phyloP scores from a whole-genome alignment of 1,140 invertebrate species.

The Metopolophium dirhodum region DNA sequence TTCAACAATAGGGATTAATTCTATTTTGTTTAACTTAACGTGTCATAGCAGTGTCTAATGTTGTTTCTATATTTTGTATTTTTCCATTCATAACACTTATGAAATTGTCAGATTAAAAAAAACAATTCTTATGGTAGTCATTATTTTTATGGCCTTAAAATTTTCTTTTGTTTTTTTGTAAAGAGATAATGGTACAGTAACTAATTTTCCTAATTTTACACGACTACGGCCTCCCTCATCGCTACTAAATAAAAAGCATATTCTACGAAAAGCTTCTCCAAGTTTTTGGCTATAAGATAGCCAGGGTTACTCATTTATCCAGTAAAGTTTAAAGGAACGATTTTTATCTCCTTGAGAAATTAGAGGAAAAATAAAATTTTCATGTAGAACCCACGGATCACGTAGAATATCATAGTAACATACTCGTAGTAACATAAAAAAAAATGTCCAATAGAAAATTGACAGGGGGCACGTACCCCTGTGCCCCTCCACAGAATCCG shows the following conservation, averaged over 20 bases:
- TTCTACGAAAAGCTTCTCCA: slow-evolving; percentile 14
- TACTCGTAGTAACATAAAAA: too few species aligned
- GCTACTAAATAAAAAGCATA: slow-evolving; percentile 17
- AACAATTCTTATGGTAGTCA: slow-evolving; percentile 33
- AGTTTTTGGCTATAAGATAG: slow-evolving; percentile 24
- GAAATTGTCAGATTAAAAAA: slow-evolving; percentile 34
- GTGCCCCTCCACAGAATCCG: too few species aligned
- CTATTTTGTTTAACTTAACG: too few species aligned
- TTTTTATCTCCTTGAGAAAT: too few species aligned
- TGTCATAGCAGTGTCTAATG: slow-evolving; percentile 28
- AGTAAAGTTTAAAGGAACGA: slow-evolving; percentile 37
- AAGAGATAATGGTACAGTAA: slow-evolving; percentile 39
- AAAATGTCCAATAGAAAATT: too few species aligned
- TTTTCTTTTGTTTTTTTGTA: slow-evolving; percentile 38
- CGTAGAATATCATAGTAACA: neutral
- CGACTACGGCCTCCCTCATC: slow-evolving; percentile 33
- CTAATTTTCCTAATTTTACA: slow-evolving; percentile 30
- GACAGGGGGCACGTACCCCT: too few species aligned
- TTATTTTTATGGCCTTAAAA: slow-evolving; percentile 27
- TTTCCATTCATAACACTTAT: slow-evolving; percentile 36
- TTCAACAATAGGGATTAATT: too few species aligned
- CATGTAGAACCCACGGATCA: slow-evolving; percentile 7
- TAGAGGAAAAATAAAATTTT: neutral
- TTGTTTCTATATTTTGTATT: slow-evolving; percentile 43
- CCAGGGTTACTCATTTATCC: slow-evolving; percentile 35